Evolutionary conservation across 2,113 vertebrate species (phyloP), one percentile per base, ranked within the genome.

Genomic region (Platanista minor): DNA sequence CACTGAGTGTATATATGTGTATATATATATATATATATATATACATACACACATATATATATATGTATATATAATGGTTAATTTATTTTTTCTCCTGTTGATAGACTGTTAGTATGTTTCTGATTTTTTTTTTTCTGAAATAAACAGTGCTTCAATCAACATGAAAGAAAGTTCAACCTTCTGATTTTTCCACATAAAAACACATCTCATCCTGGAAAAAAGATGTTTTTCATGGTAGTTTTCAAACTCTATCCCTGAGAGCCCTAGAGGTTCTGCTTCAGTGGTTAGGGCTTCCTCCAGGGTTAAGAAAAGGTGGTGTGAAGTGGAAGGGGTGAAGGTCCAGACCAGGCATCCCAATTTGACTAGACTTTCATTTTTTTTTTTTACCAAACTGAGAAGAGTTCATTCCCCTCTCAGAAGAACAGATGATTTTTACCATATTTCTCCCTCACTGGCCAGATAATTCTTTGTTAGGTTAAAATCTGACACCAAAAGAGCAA

Each of bases 141-240:
- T 87, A 41, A 84, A 29, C 75, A 69, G 41, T 66, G 18, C 29
- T 84, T 71, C 13, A 64, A 11, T n/a, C 14, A 80, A 2, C 72
- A 0, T 66, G 39, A 74, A 90, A 81, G 62, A 83, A 83, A 82
- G 17, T 59, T 90, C 4, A 43, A 3, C 27, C 27, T 84, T 85
- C 31, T 49, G 13, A 69, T 94, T 94, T 92, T 39, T 96, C 17
- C 59, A n/a, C 72, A 54, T 82, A n/a, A 61, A 91, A 77, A 46
- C 15, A 59, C n/a, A 75, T 25, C 52, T 84, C 25, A 36, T 36
- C n/a, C 8, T 88, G 13, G 7, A 41, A 13, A 27, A 97, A 89
- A 46, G 27, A 27, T 90, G 43, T 52, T 92, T 94, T 10, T 87
- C 90, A 0, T 9, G 31, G 25, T 59, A 6, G 12, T 89, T 82